Evolutionary conservation across 1,140 invertebrate genomes (phyloP), one percentile per base, ranked within the genome.

Genomic region (Bombus affinis): DNA sequence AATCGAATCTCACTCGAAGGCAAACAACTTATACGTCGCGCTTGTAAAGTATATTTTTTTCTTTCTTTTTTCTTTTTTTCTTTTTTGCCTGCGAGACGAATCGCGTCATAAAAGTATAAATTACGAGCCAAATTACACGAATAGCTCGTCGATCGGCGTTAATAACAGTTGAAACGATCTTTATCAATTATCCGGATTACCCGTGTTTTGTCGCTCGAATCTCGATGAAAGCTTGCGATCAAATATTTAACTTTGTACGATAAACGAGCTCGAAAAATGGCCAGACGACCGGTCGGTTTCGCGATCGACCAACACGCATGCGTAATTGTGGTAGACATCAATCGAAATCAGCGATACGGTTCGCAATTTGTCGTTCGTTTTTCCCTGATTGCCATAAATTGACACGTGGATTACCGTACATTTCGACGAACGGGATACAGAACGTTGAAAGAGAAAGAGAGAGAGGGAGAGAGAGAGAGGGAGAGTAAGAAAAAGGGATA

Each of bases 171-270:
- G 37, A 37, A 65, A 35, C 44, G 25, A 18, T 53, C 15, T 22
- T 53, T 53, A 13, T 47, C 35, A 44, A 39, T 53, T 15, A 13
- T 6, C 15, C 78, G 13, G 13, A 80, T 70, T 70, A 53, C 37
- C 62, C 13, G 4, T 18, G n/a, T 6, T 35, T 66, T 66, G 28
- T n/a, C 32, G 0, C 32, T 5, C 28, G 13, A 22, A n/a, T 82
- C 18, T 10, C 53, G 12, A 39, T 37, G 8, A 1, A 71, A 84
- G 70, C 35, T 22, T 32, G 15, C 37, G 37, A 35, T 57, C 81
- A 83, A 83, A 83, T 83, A 83, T 83, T 83, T 76, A 35, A 32
- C 44, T 68, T 65, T n/a, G 6, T 73, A 53, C 15, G 81, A 76
- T 57, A 68, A 6, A 39, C 32, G 35, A 42, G 62, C 18, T 57